Percentiles rank a stretch among this genome's conserved stretches.
Evolutionary conservation across 2,888 invertebrate genomes (phyloP).

Genomic region (Cerastis leucographa): DNA sequence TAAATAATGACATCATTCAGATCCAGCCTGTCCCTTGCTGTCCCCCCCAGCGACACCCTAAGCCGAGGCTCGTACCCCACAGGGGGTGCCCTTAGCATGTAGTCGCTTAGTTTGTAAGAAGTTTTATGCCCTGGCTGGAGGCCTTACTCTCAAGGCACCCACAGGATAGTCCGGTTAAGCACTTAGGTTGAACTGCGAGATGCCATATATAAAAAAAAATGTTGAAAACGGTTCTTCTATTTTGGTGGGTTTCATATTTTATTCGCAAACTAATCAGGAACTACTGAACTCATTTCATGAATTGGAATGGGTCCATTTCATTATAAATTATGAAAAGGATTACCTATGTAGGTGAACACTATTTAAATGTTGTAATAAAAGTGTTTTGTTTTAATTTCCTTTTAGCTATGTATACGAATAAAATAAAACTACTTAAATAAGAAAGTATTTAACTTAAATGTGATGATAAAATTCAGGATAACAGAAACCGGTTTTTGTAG

Average conservation of each 20-base stretch:
- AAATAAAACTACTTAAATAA: background rate
- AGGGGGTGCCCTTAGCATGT: too few species aligned
- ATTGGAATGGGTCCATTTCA: slow-evolving; percentile 25
- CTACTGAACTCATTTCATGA: slow-evolving; percentile 24
- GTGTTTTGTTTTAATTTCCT: background rate
- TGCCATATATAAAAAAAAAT: too few species aligned
- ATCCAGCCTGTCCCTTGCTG: too few species aligned
- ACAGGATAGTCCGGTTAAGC: too few species aligned
- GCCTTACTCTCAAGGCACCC: too few species aligned
- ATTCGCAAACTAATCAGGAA: slow-evolving; percentile 24
- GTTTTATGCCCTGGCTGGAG: too few species aligned
- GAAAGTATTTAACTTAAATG: background rate
- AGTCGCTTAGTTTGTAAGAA: too few species aligned
- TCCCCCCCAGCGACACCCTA: too few species aligned
- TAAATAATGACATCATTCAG: too few species aligned
- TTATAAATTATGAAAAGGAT: background rate
- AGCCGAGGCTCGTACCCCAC: too few species aligned
- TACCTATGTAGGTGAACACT: background rate
- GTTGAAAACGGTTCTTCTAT: background rate
- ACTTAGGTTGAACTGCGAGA: too few species aligned
- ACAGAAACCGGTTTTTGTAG: background rate
- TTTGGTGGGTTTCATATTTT: slow-evolving; percentile 6
- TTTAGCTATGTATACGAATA: background rate
- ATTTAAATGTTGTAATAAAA: background rate
- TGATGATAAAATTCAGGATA: background rate